Evolutionary conservation across 2,888 invertebrate species (phyloP), one percentile per base, ranked within the genome.

Genomic region (Harmothoe impar): DNA sequence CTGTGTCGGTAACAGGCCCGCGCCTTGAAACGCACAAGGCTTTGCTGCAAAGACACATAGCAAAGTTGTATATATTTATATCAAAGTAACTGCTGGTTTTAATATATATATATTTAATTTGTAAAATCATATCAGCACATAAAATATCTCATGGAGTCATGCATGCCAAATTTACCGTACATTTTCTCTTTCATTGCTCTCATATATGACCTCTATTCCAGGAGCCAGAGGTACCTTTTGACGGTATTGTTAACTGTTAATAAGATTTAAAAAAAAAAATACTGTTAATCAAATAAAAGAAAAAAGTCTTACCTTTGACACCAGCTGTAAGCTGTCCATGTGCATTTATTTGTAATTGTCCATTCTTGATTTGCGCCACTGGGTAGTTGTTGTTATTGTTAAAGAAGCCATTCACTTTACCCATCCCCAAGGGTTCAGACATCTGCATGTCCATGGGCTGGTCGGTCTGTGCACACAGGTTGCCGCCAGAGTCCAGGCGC

Each of bases 311-410:
- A 84, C 84, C 51, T 84, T 84, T 84, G 20, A 84, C n/a, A 23
- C 84, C 84, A 33, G 51, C 43, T 84, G 51, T 51, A 0, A 84
- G 20, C 25, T 51, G 43, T 12, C 84, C 84, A 10, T n/a, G 35
- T 51, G 84, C 43, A 84, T 84, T 84, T 17, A 84, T 51, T 25
- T 84, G 35, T 20, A 84, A 35, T 20, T 84, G 84, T 1, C 84
- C 51, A 10, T 84, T 35, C 43, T 35, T 51, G 23, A 51, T 51
- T n/a, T 35, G 84, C 0, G 51, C 51, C 43, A 35, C n/a, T 1
- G 84, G 35, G 84, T 84, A 84, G 84, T 84, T 20, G 51, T 84
- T 84, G 25, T 84, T 84, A 29, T 78, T 78, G 10, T 43, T 43
- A 20, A 84, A 72, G 29, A 12, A 12, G 3, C 7, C 17, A 0